Percentiles rank a stretch among this genome's conserved stretches.
These are phyloP conservation scores for Gadopsis bispinosus DNA, from an alignment of 2,797 vertebrate genomes.

Conservation along the genomic window DNA sequence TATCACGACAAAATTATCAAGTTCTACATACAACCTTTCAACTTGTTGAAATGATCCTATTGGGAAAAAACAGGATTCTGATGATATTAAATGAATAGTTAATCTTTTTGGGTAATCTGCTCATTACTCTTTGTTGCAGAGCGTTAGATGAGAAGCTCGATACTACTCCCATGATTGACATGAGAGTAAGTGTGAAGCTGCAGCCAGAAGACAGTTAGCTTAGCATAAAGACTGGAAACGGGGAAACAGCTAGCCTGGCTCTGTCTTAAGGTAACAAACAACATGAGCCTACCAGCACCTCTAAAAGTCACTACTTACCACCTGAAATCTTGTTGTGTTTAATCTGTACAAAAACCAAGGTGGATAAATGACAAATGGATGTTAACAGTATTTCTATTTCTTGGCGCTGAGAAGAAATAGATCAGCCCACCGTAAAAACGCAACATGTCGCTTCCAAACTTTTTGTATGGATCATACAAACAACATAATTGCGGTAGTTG, in stretches of 20 bases:
- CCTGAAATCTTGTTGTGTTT: background rate
- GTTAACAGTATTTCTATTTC: background rate
- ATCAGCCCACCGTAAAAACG: background rate
- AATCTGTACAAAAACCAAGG: background rate
- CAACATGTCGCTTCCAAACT: background rate
- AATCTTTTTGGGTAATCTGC: background rate
- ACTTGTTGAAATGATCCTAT: background rate
- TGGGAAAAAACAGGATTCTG: background rate
- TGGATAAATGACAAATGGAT: background rate
- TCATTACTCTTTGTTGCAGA: background rate
- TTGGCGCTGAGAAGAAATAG: background rate
- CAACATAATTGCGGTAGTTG: background rate
- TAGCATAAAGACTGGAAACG: conserved; percentile 6
- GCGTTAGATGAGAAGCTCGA: background rate
- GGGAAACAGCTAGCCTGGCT: background rate
- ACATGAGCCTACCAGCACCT: background rate
- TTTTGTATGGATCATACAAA: background rate
- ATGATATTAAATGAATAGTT: background rate
- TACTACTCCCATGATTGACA: background rate
- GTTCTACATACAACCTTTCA: background rate
- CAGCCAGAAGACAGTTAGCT: background rate
- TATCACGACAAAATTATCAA: background rate
- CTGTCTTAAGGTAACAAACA: background rate
- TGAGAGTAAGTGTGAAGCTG: background rate
- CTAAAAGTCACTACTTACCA: background rate